A percentile compares a stretch with the other conserved stretches of the same genome.
Conservation (phyloP, 2,888 invertebrate species). For the Synergus laeviventris region DNA sequence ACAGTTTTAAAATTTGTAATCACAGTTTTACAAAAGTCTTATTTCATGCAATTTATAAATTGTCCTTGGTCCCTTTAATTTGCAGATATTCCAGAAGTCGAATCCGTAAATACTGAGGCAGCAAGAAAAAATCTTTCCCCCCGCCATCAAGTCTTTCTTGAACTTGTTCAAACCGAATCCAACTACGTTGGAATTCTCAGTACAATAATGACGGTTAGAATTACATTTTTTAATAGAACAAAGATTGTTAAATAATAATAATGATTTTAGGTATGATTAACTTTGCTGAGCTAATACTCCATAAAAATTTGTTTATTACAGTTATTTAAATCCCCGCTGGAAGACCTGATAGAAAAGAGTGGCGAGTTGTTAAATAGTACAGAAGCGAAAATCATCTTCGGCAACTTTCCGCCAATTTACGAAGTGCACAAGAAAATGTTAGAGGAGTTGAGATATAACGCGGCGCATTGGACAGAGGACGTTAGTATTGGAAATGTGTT, state of each 20-base stretch:
- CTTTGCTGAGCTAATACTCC: neutral
- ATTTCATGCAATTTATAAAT: neutral
- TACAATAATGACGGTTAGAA: constrained; percentile 91
- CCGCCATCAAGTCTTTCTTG: constrained; percentile 90
- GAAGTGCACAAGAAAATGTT: constrained; percentile 91
- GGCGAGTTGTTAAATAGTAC: constrained; percentile 90
- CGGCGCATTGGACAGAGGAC: constrained; percentile 92
- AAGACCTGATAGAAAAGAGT: constrained; percentile 84
- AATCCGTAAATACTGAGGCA: constrained; percentile 80
- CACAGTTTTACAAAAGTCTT: neutral
- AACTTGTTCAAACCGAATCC: constrained; percentile 96
- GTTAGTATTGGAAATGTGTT: constrained; percentile 92
- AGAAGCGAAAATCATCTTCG: constrained; percentile 96
- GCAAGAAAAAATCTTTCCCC: constrained; percentile 84
- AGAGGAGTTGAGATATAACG: constrained; percentile 78
- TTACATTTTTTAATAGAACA: neutral
- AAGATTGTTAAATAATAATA: neutral
- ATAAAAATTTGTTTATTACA: constrained; percentile 73
- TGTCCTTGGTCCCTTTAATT: constrained; percentile 48
- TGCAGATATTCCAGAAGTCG: constrained; percentile 76
- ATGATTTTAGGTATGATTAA: too few relatives aligned
- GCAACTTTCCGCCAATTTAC: constrained; percentile 95
- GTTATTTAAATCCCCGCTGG: constrained; percentile 96
- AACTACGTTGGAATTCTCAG: constrained; percentile 97
- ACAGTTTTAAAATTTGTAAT: neutral